Evolutionary conservation across 1,140 invertebrate genomes (phyloP), one percentile per base, ranked within the genome.

Genomic region (Drosophila tropicalis): DNA sequence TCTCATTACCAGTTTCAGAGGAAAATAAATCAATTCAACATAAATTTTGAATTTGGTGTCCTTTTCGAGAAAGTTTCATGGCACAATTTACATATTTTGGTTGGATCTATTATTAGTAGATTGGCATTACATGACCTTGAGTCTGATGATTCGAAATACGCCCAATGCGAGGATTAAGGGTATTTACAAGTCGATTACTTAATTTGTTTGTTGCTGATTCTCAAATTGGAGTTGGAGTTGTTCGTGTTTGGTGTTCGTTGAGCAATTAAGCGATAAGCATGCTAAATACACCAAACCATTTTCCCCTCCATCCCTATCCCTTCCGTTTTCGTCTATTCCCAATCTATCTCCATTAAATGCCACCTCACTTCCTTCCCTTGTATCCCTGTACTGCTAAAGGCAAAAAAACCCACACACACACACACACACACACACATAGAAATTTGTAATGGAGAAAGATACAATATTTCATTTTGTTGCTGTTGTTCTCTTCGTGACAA

Each of bases 261-360:
- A 74, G 76, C 83, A 86, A 86, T 86, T 87, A 86, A 89, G 82
- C 83, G 79, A 87, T 86, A 86, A 86, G 83, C 79, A 83, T 68
- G 83, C 83, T 76, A 76, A 87, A 76, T 69, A 81, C 79, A 78
- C 76, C 74, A 61, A 70, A 61, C 70, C 70, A 65, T 25, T 62
- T 44, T 32, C 62, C 58, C 13, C 17, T 6, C 36, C 22, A 7
- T 40, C n/a, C 15, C 34, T 1, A 1, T 15, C 12, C 41, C 22
- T 15, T n/a, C 12, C 15, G 0, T 15, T 12, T 5, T 12, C 12
- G 47, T n/a, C 51, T 39, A 61, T 12, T 0, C 17, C 7, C 40
- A 7, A 6, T 13, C 39, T 29, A 29, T 29, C 29, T 29, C 29
- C 29, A 29, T 29, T 29, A 29, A 29, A 61, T 36, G 34, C 34